Evolutionary conservation across 2,797 vertebrate genomes (phyloP).

Genomic region (Ceryle rudis): DNA sequence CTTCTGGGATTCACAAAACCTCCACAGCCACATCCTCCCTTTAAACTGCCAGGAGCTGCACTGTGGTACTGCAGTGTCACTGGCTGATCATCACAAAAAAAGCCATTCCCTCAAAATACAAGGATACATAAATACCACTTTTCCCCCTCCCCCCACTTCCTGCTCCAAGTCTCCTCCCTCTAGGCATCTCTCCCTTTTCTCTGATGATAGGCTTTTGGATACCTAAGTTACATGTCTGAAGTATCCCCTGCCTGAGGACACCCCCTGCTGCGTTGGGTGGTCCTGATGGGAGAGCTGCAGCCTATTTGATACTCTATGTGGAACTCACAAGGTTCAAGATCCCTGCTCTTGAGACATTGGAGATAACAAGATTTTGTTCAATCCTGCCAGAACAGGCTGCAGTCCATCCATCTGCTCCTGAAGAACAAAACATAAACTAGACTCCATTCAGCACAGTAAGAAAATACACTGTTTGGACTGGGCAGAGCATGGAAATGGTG

Average conservation of each 20-base stretch:
- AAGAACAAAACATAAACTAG: neutral
- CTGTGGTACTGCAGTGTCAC: rapidly evolving
- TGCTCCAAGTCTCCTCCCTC: neutral
- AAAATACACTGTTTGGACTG: neutral
- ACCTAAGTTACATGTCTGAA: neutral
- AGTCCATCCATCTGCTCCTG: neutral
- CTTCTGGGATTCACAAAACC: neutral
- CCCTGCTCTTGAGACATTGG: neutral
- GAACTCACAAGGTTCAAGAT: neutral
- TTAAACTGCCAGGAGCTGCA: neutral
- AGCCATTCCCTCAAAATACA: neutral
- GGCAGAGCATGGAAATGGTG: neutral
- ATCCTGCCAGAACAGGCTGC: neutral
- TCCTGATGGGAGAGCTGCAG: neutral
- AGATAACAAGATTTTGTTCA: neutral
- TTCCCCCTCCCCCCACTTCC: rapidly evolving
- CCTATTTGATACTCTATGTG: rapidly evolving
- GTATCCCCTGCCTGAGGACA: neutral
- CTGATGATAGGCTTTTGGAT: neutral
- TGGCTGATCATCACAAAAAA: neutral
- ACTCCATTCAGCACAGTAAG: neutral
- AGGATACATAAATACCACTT: rapidly evolving
- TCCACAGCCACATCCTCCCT: neutral
- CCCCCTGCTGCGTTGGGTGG: too few relatives aligned
- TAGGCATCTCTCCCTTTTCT: neutral